Base-by-base conservation (phyloP, 1,140 invertebrate genomes). In the Sinonovacula constricta region DNA sequence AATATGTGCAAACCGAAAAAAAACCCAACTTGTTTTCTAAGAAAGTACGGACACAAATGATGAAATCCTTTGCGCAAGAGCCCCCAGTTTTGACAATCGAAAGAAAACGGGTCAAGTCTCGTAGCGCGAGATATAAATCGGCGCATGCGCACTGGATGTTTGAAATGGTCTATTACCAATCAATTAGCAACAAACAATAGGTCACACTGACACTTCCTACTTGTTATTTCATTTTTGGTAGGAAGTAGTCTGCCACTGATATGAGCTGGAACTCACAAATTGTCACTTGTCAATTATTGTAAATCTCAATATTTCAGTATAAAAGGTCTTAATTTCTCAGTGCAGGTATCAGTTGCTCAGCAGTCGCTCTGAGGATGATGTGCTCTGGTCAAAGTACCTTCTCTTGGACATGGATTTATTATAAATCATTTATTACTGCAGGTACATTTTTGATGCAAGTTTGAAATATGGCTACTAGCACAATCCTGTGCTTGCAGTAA, bases 401-500 rank as follows among this genome's bases (percentile, higher is more conserved):
- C 45, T n/a, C n/a, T 49, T 12, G 10, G n/a, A n/a, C 10, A 49
- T 49, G n/a, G 45, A 12, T 12, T 12, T n/a, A 49, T n/a, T 49
- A n/a, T 14, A 49, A 49, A 49, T 12, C 45, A 49, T 49, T 30
- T 39, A 49, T 45, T 22, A 45, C n/a, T 12, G 69, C 51, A 31
- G 34, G 56, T 39, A 72, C 69, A 62, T 72, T 56, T 56, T 72
- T 72, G 69, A 30, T 56, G 69, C 69, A 62, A 59, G 69, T 62
- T 26, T 34, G 10, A 30, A 31, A 28, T 28, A 30, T 34, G 15
- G 24, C n/a, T 51, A 62, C 57, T 72, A 72, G 69, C 69, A 72
- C 69, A 72, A 72, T 62, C 69, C 31, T 72, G 69, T 72, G 69
- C 69, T 72, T 62, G 69, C 69, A 72, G 24, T 30, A 24, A 28